These are phyloP conservation scores for Selenia dentaria DNA, from an alignment of 2,888 invertebrate genomes.

Conservation along the genomic window DNA sequence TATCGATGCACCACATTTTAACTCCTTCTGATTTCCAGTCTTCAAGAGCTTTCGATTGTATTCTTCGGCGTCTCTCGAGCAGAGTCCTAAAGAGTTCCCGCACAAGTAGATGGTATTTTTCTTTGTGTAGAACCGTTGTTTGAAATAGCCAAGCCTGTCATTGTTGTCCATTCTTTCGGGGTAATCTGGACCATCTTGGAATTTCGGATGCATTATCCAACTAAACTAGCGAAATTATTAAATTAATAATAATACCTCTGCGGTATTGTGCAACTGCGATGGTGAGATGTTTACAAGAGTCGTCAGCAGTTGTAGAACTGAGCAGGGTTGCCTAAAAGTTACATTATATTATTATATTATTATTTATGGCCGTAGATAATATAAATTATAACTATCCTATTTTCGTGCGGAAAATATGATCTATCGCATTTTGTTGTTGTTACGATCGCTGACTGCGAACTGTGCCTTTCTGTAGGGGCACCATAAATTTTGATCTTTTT, in stretches of 20 bases:
- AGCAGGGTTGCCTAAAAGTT: not conserved
- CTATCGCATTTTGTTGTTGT: conserved; percentile 6
- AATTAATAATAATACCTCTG: no score
- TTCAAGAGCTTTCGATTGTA: conserved; percentile 43
- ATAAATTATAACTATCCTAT: conserved; percentile 1
- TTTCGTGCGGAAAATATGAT: conserved; percentile 9
- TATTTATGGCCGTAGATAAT: conserved; percentile 7
- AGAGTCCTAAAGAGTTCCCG: conserved; percentile 70
- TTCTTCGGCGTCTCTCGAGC: conserved; percentile 64
- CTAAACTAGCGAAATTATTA: not conserved
- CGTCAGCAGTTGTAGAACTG: not conserved
- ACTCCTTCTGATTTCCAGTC: conserved; percentile 66
- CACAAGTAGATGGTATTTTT: conserved; percentile 64
- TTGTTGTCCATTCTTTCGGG: conserved; percentile 60
- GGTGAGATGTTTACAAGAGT: not conserved
- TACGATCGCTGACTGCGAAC: conserved; percentile 2
- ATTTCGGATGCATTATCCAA: conserved; percentile 54
- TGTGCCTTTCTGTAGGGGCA: conserved; percentile 13
- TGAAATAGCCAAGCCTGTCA: conserved; percentile 58
- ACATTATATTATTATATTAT: conserved; percentile 32
- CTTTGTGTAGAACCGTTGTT: conserved; percentile 59
- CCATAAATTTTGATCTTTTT: no score
- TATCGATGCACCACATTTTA: conserved; percentile 59
- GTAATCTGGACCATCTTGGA: conserved; percentile 52
- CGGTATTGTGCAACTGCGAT: not conserved